Conservation (phyloP, 2,797 vertebrate species). For the Manis crassicaudata region DNA sequence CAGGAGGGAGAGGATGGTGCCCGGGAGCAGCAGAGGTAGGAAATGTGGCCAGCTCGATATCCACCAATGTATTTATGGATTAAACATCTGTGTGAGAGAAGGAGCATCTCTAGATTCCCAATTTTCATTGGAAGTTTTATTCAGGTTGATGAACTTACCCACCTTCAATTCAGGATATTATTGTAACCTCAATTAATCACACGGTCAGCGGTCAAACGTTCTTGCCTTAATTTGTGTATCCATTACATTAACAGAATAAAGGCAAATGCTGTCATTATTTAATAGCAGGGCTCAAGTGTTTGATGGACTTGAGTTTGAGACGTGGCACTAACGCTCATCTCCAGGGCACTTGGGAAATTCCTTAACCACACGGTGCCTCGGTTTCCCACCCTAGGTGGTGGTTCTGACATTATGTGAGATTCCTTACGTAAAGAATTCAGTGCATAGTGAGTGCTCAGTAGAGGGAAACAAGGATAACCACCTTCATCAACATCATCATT, state of each 20-base stretch:
- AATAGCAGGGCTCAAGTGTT: background rate
- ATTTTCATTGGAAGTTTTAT: background rate
- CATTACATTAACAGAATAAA: background rate
- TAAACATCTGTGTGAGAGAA: background rate
- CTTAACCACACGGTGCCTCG: background rate
- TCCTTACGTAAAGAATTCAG: rapidly evolving
- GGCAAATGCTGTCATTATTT: rapidly evolving
- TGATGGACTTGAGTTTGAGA: background rate
- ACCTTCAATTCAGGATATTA: background rate
- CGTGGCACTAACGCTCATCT: rapidly evolving
- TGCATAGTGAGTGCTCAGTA: rapidly evolving
- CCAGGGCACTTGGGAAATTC: rapidly evolving
- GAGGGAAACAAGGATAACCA: rapidly evolving
- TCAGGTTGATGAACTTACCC: background rate
- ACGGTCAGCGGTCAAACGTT: too few species aligned
- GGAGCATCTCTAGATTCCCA: too few species aligned
- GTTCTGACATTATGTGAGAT: rapidly evolving
- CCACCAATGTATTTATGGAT: too few species aligned
- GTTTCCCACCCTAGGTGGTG: background rate
- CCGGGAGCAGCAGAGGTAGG: rapidly evolving
- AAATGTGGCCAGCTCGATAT: rapidly evolving
- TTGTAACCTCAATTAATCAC: background rate
- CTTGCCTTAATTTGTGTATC: background rate
- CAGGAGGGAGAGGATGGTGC: rapidly evolving
- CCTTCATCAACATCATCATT: background rate